Conservation (phyloP, 2,888 invertebrate genomes). For the Fabriciana adippe region DNA sequence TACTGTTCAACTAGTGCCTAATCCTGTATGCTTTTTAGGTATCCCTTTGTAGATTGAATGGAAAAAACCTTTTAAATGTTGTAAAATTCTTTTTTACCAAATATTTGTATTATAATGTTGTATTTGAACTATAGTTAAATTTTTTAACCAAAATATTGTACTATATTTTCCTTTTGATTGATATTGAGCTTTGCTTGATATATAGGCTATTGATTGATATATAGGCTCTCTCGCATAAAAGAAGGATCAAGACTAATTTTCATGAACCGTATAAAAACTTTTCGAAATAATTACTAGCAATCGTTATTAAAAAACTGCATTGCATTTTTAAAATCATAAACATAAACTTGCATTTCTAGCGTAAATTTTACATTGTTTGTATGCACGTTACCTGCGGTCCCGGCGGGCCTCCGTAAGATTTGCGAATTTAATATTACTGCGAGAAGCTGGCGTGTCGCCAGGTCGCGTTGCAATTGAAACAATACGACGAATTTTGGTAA, state of each 20-base stretch:
- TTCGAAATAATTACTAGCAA: too few species aligned
- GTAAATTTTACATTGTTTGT: slow-evolving; percentile 9
- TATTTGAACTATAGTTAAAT: too few species aligned
- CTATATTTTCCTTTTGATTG: too few species aligned
- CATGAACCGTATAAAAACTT: too few species aligned
- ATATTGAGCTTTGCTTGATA: too few species aligned
- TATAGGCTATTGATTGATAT: too few species aligned
- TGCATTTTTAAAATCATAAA: neutral
- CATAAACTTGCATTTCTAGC: slow-evolving; percentile 12
- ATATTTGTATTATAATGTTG: too few species aligned
- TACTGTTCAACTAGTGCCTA: slow-evolving; percentile 22
- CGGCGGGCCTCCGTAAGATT: slow-evolving; percentile 31
- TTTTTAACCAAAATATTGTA: too few species aligned
- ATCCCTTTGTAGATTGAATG: neutral
- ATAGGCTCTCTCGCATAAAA: too few species aligned
- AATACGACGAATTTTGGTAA: slow-evolving; percentile 32
- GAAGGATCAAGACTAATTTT: too few species aligned
- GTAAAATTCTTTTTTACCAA: neutral
- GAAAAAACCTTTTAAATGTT: neutral
- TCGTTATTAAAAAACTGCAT: neutral
- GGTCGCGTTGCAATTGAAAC: slow-evolving; percentile 38
- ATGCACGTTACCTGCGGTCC: slow-evolving; percentile 19
- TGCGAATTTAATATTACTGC: slow-evolving; percentile 43
- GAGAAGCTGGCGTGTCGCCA: slow-evolving; percentile 39
- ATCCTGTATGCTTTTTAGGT: slow-evolving; percentile 10